Percentiles rank a stretch among this genome's conserved stretches.
Evolutionary conservation across 2,888 invertebrate species (phyloP).

Genomic region (Lasioglossum marginatum): DNA sequence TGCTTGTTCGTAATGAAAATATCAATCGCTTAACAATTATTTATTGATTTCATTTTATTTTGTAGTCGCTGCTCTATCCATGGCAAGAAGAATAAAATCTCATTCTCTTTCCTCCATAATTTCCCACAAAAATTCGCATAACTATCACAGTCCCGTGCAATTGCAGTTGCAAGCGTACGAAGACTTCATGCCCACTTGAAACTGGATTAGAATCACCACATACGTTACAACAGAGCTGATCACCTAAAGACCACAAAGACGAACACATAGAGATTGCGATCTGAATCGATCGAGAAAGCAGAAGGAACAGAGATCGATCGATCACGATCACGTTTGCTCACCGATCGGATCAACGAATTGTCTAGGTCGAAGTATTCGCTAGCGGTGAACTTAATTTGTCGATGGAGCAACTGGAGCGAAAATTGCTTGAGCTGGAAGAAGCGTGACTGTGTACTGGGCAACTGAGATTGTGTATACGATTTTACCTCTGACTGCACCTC

Average conservation of each 20-base stretch:
- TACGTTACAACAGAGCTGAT: constrained; percentile 66
- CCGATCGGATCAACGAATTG: constrained; percentile 75
- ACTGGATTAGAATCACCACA: constrained; percentile 73
- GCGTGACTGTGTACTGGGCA: background rate
- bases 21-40: constrained; percentile 40
- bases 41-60: background rate
- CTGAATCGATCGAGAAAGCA: background rate
- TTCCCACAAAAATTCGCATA: background rate
- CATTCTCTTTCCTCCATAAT: background rate
- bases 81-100: background rate
- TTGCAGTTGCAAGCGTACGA: background rate
- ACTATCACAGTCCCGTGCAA: background rate
- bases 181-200: constrained; percentile 42
- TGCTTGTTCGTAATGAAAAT: constrained; percentile 23
- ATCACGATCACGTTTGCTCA: constrained; percentile 56
- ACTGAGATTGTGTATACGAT: background rate
- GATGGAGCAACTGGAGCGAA: constrained; percentile 75
- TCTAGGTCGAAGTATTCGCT: constrained; percentile 77
- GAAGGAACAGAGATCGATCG: background rate
- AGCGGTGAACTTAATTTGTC: constrained; percentile 75
- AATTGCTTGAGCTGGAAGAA: constrained; percentile 76
- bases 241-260: background rate
- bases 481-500: constrained; percentile 56
- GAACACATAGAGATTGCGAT: background rate
- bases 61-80: too few relatives aligned